Percentiles rank a stretch among this genome's conserved stretches.
phyloP scores from a whole-genome alignment of 2,888 invertebrate species.

The Parnassius smintheus region DNA sequence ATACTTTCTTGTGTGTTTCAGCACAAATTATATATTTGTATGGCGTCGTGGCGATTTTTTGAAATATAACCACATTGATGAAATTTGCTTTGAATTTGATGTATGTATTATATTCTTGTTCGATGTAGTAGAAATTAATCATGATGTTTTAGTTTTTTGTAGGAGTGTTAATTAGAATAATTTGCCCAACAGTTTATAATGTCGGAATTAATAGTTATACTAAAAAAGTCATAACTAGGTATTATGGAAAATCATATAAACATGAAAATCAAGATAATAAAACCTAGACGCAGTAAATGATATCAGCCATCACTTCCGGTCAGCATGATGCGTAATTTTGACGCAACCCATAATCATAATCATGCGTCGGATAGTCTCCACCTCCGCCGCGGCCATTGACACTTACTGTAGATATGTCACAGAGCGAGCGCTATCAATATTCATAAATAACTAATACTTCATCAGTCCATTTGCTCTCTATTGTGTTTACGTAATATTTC shows the following conservation, averaged over 20 bases:
- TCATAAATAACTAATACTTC: slow-evolving; percentile 12
- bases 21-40: too few relatives aligned
- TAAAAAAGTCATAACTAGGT: too few relatives aligned
- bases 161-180: too few relatives aligned
- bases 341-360: slow-evolving; percentile 5
- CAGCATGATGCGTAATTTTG: not conserved
- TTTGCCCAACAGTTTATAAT: too few relatives aligned
- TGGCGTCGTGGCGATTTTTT: too few relatives aligned
- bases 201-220: too few relatives aligned
- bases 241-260: not conserved
- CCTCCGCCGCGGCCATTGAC: slow-evolving; percentile 10
- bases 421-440: slow-evolving; percentile 8
- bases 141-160: too few relatives aligned
- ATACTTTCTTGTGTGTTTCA: not conserved
- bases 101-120: too few relatives aligned
- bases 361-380: not conserved
- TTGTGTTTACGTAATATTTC: not conserved
- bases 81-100: too few relatives aligned
- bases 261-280: slow-evolving; percentile 3
- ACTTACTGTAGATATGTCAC: slow-evolving; percentile 4
- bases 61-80: too few relatives aligned
- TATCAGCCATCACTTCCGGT: slow-evolving; percentile 9
- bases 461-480: not conserved
- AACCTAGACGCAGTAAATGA: slow-evolving; percentile 2
- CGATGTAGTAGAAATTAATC: too few relatives aligned